Evolutionary conservation across 35 echinoderm and acorn worm species (phyloP).

Genomic region (Lytechinus pictus): DNA sequence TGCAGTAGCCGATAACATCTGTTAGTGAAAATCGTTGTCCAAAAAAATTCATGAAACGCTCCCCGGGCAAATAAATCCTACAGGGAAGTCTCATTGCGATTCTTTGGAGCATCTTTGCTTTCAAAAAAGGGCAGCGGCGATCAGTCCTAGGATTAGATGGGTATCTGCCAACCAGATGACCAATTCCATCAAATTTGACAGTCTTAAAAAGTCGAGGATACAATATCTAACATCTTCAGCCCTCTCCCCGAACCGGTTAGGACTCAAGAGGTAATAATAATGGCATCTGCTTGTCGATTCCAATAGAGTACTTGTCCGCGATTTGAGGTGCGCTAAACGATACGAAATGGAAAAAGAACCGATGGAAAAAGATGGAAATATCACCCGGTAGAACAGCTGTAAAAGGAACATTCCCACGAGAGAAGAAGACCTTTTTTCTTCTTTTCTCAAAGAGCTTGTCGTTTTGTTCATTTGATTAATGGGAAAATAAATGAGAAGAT

Average conservation of each 20-base stretch:
- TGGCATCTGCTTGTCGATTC: constrained; percentile 6
- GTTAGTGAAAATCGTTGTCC: too few relatives aligned
- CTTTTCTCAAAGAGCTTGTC: too few relatives aligned
- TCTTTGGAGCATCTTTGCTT: not conserved
- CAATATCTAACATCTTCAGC: not conserved
- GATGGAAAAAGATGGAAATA: not conserved
- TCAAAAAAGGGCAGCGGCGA: constrained; percentile 27
- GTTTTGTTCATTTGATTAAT: not conserved
- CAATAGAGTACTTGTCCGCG: not conserved
- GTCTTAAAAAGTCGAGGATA: constrained; percentile 18
- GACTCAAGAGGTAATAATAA: not conserved
- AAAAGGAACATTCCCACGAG: not conserved
- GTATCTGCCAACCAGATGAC: constrained; percentile 29
- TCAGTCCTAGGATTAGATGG: constrained; percentile 21
- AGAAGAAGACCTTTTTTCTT: not conserved
- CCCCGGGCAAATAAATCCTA: not conserved
- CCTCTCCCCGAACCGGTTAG: not conserved
- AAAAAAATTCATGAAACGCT: too few relatives aligned
- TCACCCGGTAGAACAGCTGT: not conserved
- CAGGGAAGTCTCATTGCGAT: not conserved
- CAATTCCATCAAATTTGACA: constrained; percentile 40
- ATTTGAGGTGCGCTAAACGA: constrained; percentile 1
- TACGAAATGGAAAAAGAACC: not conserved
- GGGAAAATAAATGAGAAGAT: not conserved
- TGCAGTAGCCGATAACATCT: too few relatives aligned